Percentiles rank a stretch among this genome's conserved stretches.
Conservation (phyloP, 2,797 vertebrate genomes). For the Aphelocoma californica region DNA sequence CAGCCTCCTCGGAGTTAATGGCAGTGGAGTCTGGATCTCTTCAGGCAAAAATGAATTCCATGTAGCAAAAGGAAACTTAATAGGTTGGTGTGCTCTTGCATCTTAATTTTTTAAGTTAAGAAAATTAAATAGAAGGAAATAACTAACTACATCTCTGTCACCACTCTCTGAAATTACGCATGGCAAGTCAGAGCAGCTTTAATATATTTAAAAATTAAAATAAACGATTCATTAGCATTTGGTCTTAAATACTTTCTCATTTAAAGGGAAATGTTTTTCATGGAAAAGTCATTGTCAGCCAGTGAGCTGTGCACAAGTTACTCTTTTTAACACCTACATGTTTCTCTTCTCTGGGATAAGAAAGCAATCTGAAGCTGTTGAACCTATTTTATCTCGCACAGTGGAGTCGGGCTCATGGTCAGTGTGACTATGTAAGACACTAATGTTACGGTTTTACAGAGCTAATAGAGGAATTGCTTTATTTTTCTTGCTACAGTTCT, state of each 20-base stretch:
- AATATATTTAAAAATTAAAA: neutral
- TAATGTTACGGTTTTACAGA: neutral
- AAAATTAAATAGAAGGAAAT: neutral
- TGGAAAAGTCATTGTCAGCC: neutral
- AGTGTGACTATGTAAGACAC: neutral
- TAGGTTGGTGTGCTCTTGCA: slow-evolving; percentile 78
- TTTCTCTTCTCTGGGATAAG: neutral
- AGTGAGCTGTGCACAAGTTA: neutral
- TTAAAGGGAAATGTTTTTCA: neutral
- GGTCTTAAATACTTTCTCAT: neutral
- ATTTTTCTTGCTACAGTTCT: neutral
- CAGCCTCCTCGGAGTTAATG: slow-evolving; percentile 87
- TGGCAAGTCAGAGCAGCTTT: neutral
- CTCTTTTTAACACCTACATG: neutral
- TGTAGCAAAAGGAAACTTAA: slow-evolving; percentile 88
- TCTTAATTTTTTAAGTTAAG: neutral
- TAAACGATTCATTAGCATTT: neutral
- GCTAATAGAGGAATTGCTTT: neutral
- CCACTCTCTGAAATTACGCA: neutral
- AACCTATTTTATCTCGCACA: neutral
- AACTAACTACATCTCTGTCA: neutral
- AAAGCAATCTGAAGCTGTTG: neutral
- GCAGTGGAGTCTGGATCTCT: slow-evolving; percentile 91
- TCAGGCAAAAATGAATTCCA: slow-evolving; percentile 94
- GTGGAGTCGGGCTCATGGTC: neutral